Conservation (phyloP, 2,888 invertebrate genomes). For the Tupiocoris notatus region DNA sequence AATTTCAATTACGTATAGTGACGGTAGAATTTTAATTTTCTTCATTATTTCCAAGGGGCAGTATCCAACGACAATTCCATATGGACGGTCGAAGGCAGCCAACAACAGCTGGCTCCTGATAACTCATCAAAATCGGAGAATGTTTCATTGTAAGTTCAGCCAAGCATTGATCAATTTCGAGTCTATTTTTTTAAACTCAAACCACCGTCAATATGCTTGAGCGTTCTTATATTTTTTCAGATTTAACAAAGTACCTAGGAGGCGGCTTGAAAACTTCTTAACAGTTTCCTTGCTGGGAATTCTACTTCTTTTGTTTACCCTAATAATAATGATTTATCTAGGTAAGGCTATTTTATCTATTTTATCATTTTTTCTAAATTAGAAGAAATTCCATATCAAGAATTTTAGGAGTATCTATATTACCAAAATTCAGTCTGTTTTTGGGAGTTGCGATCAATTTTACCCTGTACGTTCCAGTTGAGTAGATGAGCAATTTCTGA, state of each 20-base stretch:
- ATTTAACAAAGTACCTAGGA: conserved; percentile 17
- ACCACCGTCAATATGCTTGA: no score
- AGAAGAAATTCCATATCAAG: no score
- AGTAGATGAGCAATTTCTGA: no score
- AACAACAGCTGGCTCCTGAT: conserved; percentile 25
- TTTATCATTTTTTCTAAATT: neutral
- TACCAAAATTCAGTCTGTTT: no score
- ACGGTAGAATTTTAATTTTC: neutral
- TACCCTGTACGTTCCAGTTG: no score
- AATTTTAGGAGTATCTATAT: no score
- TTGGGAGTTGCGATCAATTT: no score
- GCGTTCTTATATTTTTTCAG: conserved; percentile 2
- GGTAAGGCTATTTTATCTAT: neutral
- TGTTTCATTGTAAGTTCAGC: conserved; percentile 20
- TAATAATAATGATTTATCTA: conserved; percentile 29
- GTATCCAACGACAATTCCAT: conserved; percentile 30
- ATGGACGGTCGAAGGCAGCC: conserved; percentile 38
- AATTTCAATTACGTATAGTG: neutral
- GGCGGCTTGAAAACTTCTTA: conserved; percentile 19
- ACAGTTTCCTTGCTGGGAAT: conserved; percentile 3
- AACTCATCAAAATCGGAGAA: conserved; percentile 10
- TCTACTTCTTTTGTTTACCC: conserved; percentile 4
- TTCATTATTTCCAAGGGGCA: conserved; percentile 21
- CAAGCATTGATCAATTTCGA: no score
- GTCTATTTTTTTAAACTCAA: no score